A percentile compares a stretch with the other conserved stretches of the same genome.
Evolutionary conservation across 2,113 vertebrate genomes (phyloP).

Genomic region (Sorex fumeus): DNA sequence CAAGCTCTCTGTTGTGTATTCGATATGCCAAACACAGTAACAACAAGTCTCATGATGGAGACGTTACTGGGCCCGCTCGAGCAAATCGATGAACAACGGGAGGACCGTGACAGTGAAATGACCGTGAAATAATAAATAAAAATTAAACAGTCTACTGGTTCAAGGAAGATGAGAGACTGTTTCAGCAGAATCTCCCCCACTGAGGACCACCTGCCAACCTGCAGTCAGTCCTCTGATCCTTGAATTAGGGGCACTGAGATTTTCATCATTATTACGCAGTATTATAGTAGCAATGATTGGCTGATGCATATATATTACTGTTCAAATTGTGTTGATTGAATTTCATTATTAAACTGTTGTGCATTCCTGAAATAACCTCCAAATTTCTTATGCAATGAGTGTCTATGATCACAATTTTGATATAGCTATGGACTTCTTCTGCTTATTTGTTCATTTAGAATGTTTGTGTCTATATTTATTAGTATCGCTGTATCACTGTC

Average conservation of each 20-base stretch:
- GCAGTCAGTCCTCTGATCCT: background rate
- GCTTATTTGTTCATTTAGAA: too few species aligned
- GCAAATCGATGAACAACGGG: too few species aligned
- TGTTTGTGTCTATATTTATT: too few species aligned
- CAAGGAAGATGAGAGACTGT: background rate
- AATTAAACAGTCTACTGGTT: too few species aligned
- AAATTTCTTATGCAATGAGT: conserved; percentile 28
- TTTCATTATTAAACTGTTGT: background rate
- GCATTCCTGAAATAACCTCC: background rate
- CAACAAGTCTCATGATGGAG: too few species aligned
- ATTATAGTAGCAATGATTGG: background rate
- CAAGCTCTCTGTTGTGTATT: too few species aligned
- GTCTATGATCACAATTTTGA: background rate
- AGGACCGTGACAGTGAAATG: too few species aligned
- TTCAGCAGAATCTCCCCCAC: background rate
- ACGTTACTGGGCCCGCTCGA: too few species aligned
- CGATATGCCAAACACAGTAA: too few species aligned
- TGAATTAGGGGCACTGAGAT: background rate
- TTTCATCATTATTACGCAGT: background rate
- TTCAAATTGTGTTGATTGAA: background rate
- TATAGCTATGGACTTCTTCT: too few species aligned
- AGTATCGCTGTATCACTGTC: too few species aligned
- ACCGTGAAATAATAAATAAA: too few species aligned
- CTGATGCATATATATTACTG: background rate
- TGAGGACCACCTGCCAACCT: background rate